Percentiles rank a stretch among this genome's conserved stretches.
Evolutionary conservation across 92 coral and sea anemone genomes (phyloP).

Genomic region (Plumapathes pennacea): DNA sequence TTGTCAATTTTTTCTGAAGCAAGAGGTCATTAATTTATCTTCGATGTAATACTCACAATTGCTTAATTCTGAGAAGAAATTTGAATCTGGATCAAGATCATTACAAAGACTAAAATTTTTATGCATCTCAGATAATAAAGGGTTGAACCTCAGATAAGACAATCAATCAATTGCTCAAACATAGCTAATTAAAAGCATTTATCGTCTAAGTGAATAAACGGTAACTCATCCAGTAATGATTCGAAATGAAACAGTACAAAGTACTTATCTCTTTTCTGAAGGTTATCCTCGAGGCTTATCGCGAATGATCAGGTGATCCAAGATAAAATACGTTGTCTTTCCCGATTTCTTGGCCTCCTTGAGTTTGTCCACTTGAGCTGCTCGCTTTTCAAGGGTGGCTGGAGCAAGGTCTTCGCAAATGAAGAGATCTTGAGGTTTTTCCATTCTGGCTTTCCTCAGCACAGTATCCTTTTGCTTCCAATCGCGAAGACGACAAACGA

Average conservation of each 20-base stretch:
- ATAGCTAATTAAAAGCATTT: conserved; percentile 23
- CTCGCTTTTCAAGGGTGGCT: conserved; percentile 21
- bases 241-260: no score
- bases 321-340: conserved; percentile 18
- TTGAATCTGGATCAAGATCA: no score
- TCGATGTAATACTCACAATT: conserved; percentile 27
- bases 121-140: conserved; percentile 24
- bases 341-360: no score
- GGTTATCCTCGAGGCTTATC: no score
- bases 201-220: conserved; percentile 31
- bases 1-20: no score
- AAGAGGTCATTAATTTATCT: no score
- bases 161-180: conserved; percentile 19
- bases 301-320: conserved; percentile 34
- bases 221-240: conserved; percentile 22
- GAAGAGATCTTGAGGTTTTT: conserved; percentile 27
- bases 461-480: no score
- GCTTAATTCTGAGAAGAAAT: conserved; percentile 13
- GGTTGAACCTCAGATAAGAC: conserved; percentile 29
- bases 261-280: no score
- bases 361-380: no score
- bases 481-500: no score
- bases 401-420: conserved; percentile 27
- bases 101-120: conserved; percentile 11
- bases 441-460: no score